phyloP scores from a whole-genome alignment of 2,113 vertebrate species.

The Formicarius rufipectus region DNA sequence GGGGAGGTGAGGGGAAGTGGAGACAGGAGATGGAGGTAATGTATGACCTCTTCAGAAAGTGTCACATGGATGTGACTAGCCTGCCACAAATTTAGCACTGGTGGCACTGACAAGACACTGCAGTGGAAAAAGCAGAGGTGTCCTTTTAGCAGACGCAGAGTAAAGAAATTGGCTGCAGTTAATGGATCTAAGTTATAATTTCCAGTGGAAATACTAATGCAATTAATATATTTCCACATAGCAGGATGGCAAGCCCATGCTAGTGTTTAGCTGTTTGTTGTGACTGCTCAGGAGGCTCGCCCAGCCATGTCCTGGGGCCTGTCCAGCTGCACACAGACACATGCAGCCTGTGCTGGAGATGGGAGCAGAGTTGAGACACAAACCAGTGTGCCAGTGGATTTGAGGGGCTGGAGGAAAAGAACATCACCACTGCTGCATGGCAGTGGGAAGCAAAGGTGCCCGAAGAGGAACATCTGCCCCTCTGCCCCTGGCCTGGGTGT shows the following conservation, averaged over 20 bases:
- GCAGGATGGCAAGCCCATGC: not conserved
- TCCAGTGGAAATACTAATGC: slow-evolving; percentile 57
- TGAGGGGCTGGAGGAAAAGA: not conserved
- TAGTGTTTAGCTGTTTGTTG: not conserved
- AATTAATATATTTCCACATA: slow-evolving; percentile 9
- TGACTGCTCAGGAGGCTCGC: not conserved
- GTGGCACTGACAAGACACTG: not conserved
- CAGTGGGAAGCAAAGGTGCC: not conserved
- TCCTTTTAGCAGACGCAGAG: not conserved
- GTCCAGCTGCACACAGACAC: not conserved
- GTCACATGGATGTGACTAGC: not conserved
- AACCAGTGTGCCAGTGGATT: not conserved
- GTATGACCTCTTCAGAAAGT: not conserved
- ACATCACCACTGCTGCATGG: not conserved
- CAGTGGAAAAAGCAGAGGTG: slow-evolving; percentile 52
- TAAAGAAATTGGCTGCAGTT: slow-evolving; percentile 12
- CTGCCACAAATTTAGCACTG: not conserved
- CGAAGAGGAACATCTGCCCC: not conserved
- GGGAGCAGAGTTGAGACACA: not conserved
- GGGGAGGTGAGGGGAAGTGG: not conserved
- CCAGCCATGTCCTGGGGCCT: not conserved
- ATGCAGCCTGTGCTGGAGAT: not conserved
- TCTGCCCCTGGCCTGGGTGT: not conserved
- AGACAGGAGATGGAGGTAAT: not conserved
- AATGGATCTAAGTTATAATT: slow-evolving; percentile 15